These are phyloP conservation scores for Varroa destructor DNA, from an alignment of 1,140 invertebrate species.

Conservation along the genomic window DNA sequence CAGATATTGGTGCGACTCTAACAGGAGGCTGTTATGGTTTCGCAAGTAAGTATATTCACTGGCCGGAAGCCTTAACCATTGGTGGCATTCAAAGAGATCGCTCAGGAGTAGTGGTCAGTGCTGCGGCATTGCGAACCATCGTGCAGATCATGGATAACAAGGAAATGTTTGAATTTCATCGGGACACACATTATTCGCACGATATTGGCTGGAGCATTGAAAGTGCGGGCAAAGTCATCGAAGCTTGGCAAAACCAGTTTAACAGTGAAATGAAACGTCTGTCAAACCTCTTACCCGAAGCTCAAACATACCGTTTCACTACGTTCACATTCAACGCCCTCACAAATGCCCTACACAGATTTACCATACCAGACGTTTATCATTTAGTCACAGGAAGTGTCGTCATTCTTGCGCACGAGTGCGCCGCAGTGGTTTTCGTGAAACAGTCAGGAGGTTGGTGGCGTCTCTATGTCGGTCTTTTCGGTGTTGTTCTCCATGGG, in stretches of 20 bases:
- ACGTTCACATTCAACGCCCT: slow-evolving; percentile 32
- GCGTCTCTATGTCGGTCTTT: slow-evolving; percentile 66
- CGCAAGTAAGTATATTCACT: slow-evolving; percentile 94
- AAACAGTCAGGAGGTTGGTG: slow-evolving; percentile 42
- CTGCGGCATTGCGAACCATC: slow-evolving; percentile 83
- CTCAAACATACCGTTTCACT: neutral
- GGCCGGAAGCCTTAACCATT: slow-evolving; percentile 90
- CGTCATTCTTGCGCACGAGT: neutral
- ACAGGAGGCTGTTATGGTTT: slow-evolving; percentile 93
- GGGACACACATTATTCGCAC: slow-evolving; percentile 67
- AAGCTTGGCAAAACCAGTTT: slow-evolving; percentile 85
- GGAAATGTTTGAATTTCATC: slow-evolving; percentile 76
- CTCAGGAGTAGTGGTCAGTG: slow-evolving; percentile 74
- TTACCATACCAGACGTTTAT: neutral
- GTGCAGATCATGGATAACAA: slow-evolving; percentile 87
- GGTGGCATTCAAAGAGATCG: slow-evolving; percentile 79
- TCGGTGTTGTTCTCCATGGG: slow-evolving; percentile 70
- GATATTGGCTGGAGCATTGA: slow-evolving; percentile 81
- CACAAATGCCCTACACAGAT: slow-evolving; percentile 1
- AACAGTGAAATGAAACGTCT: slow-evolving; percentile 36
- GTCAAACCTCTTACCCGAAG: neutral
- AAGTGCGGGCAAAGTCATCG: slow-evolving; percentile 77
- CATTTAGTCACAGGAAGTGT: neutral
- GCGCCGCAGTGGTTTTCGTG: neutral
- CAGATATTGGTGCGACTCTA: slow-evolving; percentile 76